phyloP scores from a whole-genome alignment of 2,797 vertebrate genomes.

The Neosilurus mollespiculum region DNA sequence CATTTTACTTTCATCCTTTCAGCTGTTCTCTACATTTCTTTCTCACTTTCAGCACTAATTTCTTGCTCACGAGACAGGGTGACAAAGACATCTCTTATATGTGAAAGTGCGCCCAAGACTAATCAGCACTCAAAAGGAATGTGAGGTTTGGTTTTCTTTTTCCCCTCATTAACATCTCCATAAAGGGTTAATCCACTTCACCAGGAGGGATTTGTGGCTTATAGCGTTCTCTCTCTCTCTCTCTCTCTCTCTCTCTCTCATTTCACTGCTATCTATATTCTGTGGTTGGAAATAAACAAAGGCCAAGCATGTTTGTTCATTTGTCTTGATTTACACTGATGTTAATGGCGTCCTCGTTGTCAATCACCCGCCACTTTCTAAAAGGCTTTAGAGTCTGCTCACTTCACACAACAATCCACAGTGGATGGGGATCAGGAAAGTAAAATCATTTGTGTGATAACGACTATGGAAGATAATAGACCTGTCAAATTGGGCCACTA shows the following conservation, averaged over 20 bases:
- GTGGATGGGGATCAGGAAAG: background rate
- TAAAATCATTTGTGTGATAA: slow-evolving; percentile 10
- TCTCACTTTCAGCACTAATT: slow-evolving; percentile 75
- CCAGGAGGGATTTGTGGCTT: slow-evolving; percentile 64
- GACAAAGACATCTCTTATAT: slow-evolving; percentile 76
- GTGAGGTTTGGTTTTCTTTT: slow-evolving; percentile 60
- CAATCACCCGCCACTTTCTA: background rate
- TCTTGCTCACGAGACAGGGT: slow-evolving; percentile 73
- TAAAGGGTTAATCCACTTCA: slow-evolving; percentile 77
- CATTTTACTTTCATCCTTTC: slow-evolving; percentile 51
- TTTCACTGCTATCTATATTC: slow-evolving; percentile 57
- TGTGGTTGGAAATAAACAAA: slow-evolving; percentile 67
- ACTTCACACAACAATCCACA: slow-evolving; percentile 49
- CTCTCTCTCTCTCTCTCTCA: slow-evolving; percentile 45
- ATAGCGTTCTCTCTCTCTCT: slow-evolving; percentile 16
- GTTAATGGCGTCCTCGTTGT: slow-evolving; percentile 29
- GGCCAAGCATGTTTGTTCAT: slow-evolving; percentile 68
- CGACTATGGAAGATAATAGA: slow-evolving; percentile 7
- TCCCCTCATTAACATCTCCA: slow-evolving; percentile 78
- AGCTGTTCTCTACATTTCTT: slow-evolving; percentile 63
- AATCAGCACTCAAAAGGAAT: slow-evolving; percentile 63
- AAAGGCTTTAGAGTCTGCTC: slow-evolving; percentile 61
- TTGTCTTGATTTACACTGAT: slow-evolving; percentile 64
- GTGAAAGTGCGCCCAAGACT: slow-evolving; percentile 66
- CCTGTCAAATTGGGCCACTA: slow-evolving; percentile 5